Base-by-base conservation (phyloP, 2,888 invertebrate species). In the Laothoe populi region DNA sequence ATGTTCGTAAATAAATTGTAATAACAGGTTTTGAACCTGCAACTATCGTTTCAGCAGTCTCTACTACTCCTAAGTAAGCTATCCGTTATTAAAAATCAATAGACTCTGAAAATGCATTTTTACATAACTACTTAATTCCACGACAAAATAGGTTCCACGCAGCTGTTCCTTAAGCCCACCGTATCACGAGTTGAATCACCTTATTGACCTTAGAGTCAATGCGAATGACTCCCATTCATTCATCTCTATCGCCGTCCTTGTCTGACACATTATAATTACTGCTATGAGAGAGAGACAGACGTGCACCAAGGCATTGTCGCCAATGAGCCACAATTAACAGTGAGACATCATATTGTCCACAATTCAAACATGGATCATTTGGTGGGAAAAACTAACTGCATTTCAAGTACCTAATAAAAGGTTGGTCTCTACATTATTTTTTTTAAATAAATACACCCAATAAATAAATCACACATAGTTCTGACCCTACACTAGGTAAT, bases 171-270 rank as follows among this genome's bases (percentile, higher is more conserved):
- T 16, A 16, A 44, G 16, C 26, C n/a, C 5, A 46, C 49, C 21
- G 65, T 76, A 80, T 75, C 77, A 69, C 53, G 75, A 78, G 86
- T 85, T 87, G 84, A 86, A 84, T 82, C 85, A 86, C 82, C 85
- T 83, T 79, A 76, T 82, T 90, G 90, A 90, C 90, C 90, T 84
- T 78, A 74, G 69, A 79, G 87, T 84, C 87, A 86, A 79, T 77
- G 76, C 81, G 77, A 81, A 83, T 79, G 79, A 77, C 71, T 72
- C 73, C 72, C 86, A 87, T 89, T 88, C 90, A 90, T 86, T 75
- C 70, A 74, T 70, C 65, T 24, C 21, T 45, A 11, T 16, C 11
- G 0, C 58, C 40, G 38, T 59, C 62, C 40, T 26, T 48, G 23
- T 59, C 62, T 48, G 2, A 59, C 45, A 31, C 19, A 19, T 35